Evolutionary conservation across 2,113 vertebrate species (phyloP), one percentile per base, ranked within the genome.

Genomic region (Tachysurus fulvidraco): DNA sequence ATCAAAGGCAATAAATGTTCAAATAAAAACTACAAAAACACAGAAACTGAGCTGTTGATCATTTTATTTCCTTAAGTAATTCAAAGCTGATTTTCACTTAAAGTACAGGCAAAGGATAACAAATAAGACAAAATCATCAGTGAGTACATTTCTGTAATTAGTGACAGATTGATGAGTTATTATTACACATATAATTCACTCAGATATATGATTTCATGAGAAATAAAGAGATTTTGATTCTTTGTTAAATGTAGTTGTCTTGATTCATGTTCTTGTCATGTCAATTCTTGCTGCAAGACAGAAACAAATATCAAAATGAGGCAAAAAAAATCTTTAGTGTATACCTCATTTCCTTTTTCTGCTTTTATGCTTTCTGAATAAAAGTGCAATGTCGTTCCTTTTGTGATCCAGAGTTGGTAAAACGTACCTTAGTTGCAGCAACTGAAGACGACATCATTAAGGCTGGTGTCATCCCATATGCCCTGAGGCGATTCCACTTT

Each of bases 381-480:
- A 30, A 41, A 50, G 62, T 50, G 46, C 46, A 50, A 10, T 30
- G 10, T 44, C 16, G 9, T 54, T 64, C 21, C 12, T 25, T 46
- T 46, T 60, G 36, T 28, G 2, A 9, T 50, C 8, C 50, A 16
- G 46, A 73, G 7, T 71, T 36, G 1, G 1, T 55, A 50, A 50
- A 50, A 50, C 5, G 8, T 55, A 64, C 84, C 77, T 46, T 50
- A 87, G 3, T 12, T n/a, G 19, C 86, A 87, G 74, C 86, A 87
- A 21, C 5, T 46, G 25, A 87, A 83, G 3, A 1, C 1, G 23
- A 79, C 86, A 36, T 87, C 62, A 8, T 57, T 85, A 23, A 78
- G 69, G 55, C 83, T 28, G 1, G 86, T 87, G 71, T 89, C 83
- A 17, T 89, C 88, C 3, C 1, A 1, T 0, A 2, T 4, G 11